phyloP scores from a whole-genome alignment of 2,113 vertebrate genomes.

The Dromiciops gliroides region DNA sequence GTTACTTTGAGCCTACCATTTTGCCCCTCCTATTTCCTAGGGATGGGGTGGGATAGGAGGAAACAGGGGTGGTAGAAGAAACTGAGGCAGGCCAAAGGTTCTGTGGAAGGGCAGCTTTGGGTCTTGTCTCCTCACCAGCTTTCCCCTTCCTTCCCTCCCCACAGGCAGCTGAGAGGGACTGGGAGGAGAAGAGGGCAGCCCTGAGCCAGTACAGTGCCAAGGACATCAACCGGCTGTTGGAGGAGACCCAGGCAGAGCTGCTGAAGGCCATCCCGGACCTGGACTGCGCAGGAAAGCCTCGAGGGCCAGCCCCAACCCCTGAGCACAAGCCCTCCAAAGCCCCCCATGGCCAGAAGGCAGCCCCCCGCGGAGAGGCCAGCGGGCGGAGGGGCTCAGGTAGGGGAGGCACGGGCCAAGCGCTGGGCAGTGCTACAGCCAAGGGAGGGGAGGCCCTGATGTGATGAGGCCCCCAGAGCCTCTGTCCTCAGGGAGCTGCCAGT shows the following conservation, averaged over 20 bases:
- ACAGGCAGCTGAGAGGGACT: constrained; percentile 96
- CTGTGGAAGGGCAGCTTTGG: rapidly evolving
- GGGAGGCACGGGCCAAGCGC: rapidly evolving
- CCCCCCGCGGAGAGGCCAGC: constrained; percentile 88
- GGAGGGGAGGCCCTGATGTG: not conserved
- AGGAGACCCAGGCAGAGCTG: constrained; percentile 98
- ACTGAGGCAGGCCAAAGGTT: not conserved
- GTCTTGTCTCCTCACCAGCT: not conserved
- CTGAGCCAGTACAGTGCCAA: constrained; percentile 97
- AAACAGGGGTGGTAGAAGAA: not conserved
- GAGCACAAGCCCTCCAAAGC: constrained; percentile 92
- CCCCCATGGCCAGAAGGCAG: constrained; percentile 89
- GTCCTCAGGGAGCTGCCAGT: not conserved
- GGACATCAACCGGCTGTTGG: constrained; percentile 97
- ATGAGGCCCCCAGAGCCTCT: no score
- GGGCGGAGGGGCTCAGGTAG: constrained; percentile 93
- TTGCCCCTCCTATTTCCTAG: not conserved
- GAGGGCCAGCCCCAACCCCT: constrained; percentile 81
- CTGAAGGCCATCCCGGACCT: constrained; percentile 99
- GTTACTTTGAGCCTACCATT: not conserved
- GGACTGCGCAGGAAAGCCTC: constrained; percentile 96
- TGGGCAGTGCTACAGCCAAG: not conserved
- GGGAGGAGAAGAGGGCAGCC: constrained; percentile 98
- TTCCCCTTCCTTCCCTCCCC: not conserved
- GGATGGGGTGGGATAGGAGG: not conserved